Conservation (phyloP, 30 jellyfish, hydroid and myxozoan species). For the Pelagia noctiluca region DNA sequence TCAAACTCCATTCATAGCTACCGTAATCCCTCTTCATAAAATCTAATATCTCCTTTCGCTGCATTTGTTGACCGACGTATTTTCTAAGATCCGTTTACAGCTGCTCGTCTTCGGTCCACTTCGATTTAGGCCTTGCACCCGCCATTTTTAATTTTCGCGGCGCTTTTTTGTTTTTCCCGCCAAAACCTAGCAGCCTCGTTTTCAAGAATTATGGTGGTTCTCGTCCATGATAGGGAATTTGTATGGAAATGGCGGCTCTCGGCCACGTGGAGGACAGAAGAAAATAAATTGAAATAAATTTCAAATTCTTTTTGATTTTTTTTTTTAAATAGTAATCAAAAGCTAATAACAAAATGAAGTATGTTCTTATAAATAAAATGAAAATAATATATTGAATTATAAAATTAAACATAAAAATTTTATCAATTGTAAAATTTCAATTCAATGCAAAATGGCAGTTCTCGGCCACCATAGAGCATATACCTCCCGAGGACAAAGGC, state of each 20-base stretch:
- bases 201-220: not conserved
- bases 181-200: not conserved
- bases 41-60: constrained; percentile 59
- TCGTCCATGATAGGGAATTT: not conserved
- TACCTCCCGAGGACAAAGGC: too few relatives aligned
- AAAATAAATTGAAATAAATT: not conserved
- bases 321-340: too few relatives aligned
- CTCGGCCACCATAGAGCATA: constrained; percentile 20
- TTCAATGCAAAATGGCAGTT: constrained; percentile 1
- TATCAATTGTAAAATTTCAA: not conserved
- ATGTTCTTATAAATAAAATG: too few relatives aligned
- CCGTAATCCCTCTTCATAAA: constrained; percentile 49
- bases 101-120: constrained; percentile 41
- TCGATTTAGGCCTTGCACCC: constrained; percentile 21
- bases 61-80: constrained; percentile 40
- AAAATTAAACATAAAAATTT: too few relatives aligned
- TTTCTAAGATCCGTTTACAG: constrained; percentile 13
- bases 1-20: constrained; percentile 51
- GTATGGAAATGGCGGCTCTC: constrained; percentile 9
- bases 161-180: not conserved
- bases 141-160: not conserved
- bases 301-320: not conserved
- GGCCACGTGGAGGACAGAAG: constrained; percentile 12
- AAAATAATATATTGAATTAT: too few relatives aligned
- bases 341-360: too few relatives aligned